These are phyloP conservation scores for Apodemus agrarius DNA, from an alignment of 2,797 vertebrate species.

Conservation along the genomic window DNA sequence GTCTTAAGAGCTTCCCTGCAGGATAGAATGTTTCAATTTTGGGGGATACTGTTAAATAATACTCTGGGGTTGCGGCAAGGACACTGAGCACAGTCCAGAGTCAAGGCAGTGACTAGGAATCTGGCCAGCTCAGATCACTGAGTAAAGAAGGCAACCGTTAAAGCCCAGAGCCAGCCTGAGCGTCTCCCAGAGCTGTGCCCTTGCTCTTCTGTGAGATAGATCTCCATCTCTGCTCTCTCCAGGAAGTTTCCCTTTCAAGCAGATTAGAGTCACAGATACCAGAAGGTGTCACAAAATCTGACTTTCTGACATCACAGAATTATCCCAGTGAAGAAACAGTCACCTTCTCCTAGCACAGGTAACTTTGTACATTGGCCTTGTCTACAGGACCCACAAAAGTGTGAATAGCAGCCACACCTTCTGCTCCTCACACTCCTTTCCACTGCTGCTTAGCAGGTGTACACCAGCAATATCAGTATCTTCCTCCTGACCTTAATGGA, in stretches of 20 bases:
- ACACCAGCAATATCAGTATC: fast-evolving
- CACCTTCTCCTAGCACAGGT: not conserved
- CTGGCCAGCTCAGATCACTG: not conserved
- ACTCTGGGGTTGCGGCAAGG: not conserved
- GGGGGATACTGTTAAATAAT: not conserved
- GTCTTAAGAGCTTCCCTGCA: not conserved
- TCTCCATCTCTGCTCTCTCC: not conserved
- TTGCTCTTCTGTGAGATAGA: not conserved
- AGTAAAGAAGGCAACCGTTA: not conserved
- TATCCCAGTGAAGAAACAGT: not conserved
- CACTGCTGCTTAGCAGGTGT: not conserved
- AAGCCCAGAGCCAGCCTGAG: not conserved
- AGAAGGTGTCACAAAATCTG: not conserved
- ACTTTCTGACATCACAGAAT: not conserved
- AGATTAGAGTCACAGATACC: not conserved
- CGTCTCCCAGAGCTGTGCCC: not conserved
- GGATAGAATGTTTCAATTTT: not conserved
- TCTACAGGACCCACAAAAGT: not conserved
- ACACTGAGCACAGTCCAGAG: not conserved
- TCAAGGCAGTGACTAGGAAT: not conserved
- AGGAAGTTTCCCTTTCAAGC: not conserved
- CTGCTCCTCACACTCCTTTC: not conserved
- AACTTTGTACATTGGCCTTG: not conserved
- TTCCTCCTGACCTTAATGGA: not conserved
- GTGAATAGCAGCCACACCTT: not conserved